These are phyloP conservation scores for Sylvilagus floridanus DNA, from an alignment of 2,797 vertebrate species.

Conservation along the genomic window DNA sequence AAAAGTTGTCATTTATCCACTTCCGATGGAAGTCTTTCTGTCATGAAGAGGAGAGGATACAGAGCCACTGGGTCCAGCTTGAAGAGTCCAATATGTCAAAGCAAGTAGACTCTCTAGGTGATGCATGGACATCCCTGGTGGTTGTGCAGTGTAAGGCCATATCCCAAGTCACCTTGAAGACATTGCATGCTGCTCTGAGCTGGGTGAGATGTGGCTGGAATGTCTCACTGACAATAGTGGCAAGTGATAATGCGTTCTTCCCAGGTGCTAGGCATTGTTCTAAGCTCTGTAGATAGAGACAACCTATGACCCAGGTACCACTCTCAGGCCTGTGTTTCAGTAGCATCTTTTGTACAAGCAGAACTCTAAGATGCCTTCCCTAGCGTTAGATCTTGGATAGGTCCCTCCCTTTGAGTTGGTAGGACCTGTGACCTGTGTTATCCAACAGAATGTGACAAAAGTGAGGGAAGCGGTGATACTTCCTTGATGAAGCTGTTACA, in stretches of 20 bases:
- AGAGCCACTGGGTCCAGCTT: not conserved
- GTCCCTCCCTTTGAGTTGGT: not conserved
- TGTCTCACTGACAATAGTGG: not conserved
- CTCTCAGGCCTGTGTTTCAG: not conserved
- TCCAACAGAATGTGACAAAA: not conserved
- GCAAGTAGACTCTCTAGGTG: not conserved
- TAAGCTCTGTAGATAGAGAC: not conserved
- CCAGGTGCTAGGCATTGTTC: not conserved
- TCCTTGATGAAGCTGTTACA: not conserved
- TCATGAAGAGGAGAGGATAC: not conserved
- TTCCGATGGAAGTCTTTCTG: not conserved
- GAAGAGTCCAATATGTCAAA: not conserved
- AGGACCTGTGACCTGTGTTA: not conserved
- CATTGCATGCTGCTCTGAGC: not conserved
- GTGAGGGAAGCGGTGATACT: not conserved
- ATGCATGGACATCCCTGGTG: not conserved
- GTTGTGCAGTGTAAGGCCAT: not conserved
- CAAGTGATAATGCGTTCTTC: not conserved
- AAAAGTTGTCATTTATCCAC: not conserved
- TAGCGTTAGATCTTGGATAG: not conserved
- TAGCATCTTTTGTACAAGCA: not conserved
- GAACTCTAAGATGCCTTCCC: not conserved
- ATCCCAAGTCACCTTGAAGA: not conserved
- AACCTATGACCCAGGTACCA: not conserved
- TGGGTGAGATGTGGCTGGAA: not conserved